Percentiles rank a stretch among this genome's conserved stretches.
phyloP scores from a whole-genome alignment of 2,888 invertebrate genomes.

The Melikaiella ostensackeni region DNA sequence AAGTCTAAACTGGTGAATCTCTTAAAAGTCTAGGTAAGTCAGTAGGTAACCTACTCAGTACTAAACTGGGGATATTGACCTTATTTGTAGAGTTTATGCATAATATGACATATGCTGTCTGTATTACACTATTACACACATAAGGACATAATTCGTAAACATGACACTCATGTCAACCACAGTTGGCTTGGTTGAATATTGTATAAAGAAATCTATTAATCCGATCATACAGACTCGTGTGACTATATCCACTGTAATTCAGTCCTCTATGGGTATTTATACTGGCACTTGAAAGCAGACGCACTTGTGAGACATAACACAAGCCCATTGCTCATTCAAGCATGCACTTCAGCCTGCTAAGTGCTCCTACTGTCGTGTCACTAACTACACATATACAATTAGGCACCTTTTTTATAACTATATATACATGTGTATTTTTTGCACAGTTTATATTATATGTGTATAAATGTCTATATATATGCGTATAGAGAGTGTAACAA shows the following conservation, averaged over 20 bases:
- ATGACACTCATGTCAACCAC: neutral
- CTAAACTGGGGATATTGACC: constrained; percentile 7
- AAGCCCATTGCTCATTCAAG: neutral
- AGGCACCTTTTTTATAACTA: neutral
- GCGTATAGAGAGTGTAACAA: neutral
- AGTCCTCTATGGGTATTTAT: neutral
- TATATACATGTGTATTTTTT: neutral
- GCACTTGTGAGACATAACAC: constrained; percentile 12
- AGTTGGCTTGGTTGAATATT: neutral
- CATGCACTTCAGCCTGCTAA: constrained; percentile 1
- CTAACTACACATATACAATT: neutral
- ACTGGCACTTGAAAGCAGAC: constrained; percentile 15
- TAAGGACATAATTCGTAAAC: neutral
- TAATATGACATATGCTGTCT: neutral
- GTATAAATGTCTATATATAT: neutral
- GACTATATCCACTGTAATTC: neutral
- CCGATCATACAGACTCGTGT: neutral
- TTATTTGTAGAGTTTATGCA: constrained; percentile 1
- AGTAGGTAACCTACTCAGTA: constrained; percentile 47
- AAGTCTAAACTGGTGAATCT: neutral
- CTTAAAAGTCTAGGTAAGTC: constrained; percentile 38
- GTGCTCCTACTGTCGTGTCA: neutral
- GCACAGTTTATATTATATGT: neutral
- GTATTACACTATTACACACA: neutral
- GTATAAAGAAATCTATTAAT: neutral